Evolutionary conservation across 2,113 vertebrate species (phyloP), one percentile per base, ranked within the genome.

Genomic region (Aspiorhynchus laticeps): DNA sequence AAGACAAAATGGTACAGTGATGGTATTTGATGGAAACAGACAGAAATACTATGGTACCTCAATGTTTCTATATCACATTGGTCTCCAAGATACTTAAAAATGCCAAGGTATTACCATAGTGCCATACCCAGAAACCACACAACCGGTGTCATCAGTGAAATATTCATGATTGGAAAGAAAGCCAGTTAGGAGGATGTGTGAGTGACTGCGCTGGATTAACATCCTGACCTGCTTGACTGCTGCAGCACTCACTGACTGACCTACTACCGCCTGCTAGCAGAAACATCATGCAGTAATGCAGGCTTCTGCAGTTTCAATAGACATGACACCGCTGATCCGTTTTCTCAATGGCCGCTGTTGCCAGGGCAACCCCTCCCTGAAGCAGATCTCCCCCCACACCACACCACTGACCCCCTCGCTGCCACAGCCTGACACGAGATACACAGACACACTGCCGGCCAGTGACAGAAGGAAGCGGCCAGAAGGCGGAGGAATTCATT

Each of bases 91-190:
- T 21, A 36, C 48, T 15, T 51, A 51, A 51, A 51, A 51, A 51
- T 51, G 48, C 7, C 31, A 69, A 36, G 1, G 3, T 71, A 71
- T 36, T 21, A 36, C 17, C 67, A 71, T 9, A 21, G 31, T 36
- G 19, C 15, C 31, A 69, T 8, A 7, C 33, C 28, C 65, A 69
- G 8, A 67, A 71, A 63, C n/a, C 24, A 33, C 15, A 69, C 31
- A 71, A 5, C 48, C 48, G 4, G 14, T 48, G 14, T 46, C 67
- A 69, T 8, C 19, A 38, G 43, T 86, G 63, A 88, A 83, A 86
- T 86, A 86, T 88, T 86, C 12, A 82, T 83, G 73, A 78, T 41
- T 31, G 43, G 31, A 36, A 73, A 63, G 17, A 75, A 73, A 74
- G 21, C 26, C 36, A n/a, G 48, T 63, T 56, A 78, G 26, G 9